phyloP scores from a whole-genome alignment of 2,888 invertebrate species.

The Netelia inedita region DNA sequence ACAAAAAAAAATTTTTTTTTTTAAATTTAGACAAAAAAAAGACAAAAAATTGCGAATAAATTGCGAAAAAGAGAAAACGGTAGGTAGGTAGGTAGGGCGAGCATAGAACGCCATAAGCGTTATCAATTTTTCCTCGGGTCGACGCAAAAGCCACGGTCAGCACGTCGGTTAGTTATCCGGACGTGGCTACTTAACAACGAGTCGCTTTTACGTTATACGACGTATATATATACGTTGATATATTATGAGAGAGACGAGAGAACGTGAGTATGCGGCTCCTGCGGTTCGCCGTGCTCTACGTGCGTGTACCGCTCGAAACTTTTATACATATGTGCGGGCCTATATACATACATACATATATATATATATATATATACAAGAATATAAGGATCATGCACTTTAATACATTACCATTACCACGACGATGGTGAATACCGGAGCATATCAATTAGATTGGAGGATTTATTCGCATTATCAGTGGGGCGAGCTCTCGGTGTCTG shows the following conservation, averaged over 20 bases:
- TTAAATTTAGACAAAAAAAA: too few species aligned
- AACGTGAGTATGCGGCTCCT: conserved; percentile 52
- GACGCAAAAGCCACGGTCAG: conserved; percentile 57
- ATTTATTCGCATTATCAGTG: conserved; percentile 79
- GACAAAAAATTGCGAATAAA: background rate
- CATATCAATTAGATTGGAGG: conserved; percentile 76
- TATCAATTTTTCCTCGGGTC: conserved; percentile 66
- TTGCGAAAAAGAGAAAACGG: conserved; percentile 20
- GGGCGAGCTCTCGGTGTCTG: conserved; percentile 58
- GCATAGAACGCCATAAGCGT: conserved; percentile 63
- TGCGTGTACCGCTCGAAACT: background rate
- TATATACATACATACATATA: conserved; percentile 54
- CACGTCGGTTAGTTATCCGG: conserved; percentile 70
- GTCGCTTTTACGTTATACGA: conserved; percentile 55
- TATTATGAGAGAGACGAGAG: conserved; percentile 32
- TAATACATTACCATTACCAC: conserved; percentile 63
- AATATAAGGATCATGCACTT: conserved; percentile 52
- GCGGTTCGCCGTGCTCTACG: conserved; percentile 48
- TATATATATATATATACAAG: conserved; percentile 21
- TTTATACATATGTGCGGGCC: background rate
- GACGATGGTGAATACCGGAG: conserved; percentile 69
- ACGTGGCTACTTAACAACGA: conserved; percentile 71
- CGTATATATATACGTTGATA: conserved; percentile 17
- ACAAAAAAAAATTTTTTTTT: background rate
- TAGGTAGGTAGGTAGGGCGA: conserved; percentile 39